Conservation (phyloP, 2,797 vertebrate species). For the Propithecus deckenii region DNA sequence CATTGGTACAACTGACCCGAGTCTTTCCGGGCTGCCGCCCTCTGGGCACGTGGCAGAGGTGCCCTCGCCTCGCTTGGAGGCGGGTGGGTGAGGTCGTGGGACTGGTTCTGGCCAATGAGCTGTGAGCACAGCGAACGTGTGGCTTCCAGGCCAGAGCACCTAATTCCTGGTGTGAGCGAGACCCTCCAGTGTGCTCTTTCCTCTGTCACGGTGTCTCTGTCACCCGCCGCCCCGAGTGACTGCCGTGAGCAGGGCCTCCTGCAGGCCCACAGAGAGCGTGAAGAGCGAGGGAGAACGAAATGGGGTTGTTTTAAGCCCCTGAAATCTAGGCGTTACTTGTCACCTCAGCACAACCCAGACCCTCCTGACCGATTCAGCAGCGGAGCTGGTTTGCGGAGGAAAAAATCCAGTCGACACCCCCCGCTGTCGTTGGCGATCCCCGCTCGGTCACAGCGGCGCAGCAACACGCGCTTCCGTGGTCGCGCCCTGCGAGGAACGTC, state of each 20-base stretch:
- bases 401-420: background rate
- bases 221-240: fast-evolving
- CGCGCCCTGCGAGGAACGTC: background rate
- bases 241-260: background rate
- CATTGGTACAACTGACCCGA: background rate
- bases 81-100: background rate
- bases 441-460: background rate
- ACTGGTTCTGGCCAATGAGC: background rate
- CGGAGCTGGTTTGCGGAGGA: background rate
- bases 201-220: background rate
- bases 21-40: background rate
- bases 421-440: background rate
- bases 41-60: background rate
- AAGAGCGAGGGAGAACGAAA: background rate
- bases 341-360: background rate
- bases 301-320: background rate
- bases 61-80: background rate
- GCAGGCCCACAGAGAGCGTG: fast-evolving
- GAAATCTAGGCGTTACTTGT: background rate
- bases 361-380: background rate
- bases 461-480: background rate
- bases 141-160: background rate
- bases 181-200: background rate
- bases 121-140: background rate
- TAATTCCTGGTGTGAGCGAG: background rate